These are phyloP conservation scores for Drosophila orena DNA, from an alignment of 1,140 invertebrate genomes.

Conservation along the genomic window DNA sequence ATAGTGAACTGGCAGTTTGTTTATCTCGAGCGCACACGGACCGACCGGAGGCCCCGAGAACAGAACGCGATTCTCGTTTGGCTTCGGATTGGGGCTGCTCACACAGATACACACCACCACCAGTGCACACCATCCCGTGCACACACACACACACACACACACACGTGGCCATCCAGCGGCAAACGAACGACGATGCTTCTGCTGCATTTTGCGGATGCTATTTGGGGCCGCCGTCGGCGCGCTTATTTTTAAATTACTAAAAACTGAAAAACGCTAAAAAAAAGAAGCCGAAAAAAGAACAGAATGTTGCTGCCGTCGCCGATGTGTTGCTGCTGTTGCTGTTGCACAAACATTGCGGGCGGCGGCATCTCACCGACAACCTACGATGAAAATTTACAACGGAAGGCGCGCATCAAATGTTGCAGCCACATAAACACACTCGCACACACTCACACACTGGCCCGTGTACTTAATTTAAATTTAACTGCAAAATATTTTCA, in stretches of 20 bases:
- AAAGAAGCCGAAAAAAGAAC: constrained; percentile 14
- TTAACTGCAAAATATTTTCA: constrained; percentile 82
- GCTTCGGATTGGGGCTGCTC: constrained; percentile 45
- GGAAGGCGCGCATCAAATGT: constrained; percentile 73
- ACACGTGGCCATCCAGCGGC: constrained; percentile 38
- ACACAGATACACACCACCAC: constrained; percentile 37
- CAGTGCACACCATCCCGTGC: neutral
- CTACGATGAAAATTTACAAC: constrained; percentile 62
- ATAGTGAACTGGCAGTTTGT: constrained; percentile 85
- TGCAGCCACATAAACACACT: constrained; percentile 69
- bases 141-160: constrained; percentile 27
- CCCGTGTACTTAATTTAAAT: constrained; percentile 74
- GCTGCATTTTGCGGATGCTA: constrained; percentile 81
- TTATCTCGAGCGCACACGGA: constrained; percentile 79
- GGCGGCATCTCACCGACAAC: constrained; percentile 45
- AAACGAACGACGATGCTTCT: constrained; percentile 26
- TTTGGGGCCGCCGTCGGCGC: constrained; percentile 80
- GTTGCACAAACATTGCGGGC: constrained; percentile 64
- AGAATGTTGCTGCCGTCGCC: constrained; percentile 41
- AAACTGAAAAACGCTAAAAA: constrained; percentile 53
- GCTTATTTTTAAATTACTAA: constrained; percentile 84
- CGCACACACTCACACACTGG: constrained; percentile 11
- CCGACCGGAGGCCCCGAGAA: constrained; percentile 47
- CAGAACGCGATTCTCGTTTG: constrained; percentile 33
- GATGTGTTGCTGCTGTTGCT: constrained; percentile 26